phyloP scores from a whole-genome alignment of 2,888 invertebrate genomes.

The Pachymerium ferrugineum region DNA sequence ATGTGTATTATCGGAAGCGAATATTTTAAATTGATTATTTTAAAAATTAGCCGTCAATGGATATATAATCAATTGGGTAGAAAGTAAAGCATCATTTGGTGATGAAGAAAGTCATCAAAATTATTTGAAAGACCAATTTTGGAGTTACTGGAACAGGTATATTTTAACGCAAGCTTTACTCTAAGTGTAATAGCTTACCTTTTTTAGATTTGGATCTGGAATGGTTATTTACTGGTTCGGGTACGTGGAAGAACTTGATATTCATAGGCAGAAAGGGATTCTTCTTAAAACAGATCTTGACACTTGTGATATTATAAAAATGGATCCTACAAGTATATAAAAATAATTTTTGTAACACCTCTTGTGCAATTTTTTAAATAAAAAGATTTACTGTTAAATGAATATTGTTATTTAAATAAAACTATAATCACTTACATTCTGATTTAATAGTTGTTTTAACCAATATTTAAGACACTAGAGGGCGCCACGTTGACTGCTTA shows the following conservation, averaged over 20 bases:
- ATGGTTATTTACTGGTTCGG: conserved; percentile 96
- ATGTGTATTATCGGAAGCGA: conserved; percentile 31
- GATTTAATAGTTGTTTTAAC: too few species aligned
- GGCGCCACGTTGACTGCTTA: too few species aligned
- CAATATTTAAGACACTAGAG: too few species aligned
- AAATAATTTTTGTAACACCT: background rate
- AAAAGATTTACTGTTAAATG: too few species aligned
- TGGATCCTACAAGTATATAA: conserved; percentile 25
- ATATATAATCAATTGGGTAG: conserved; percentile 87
- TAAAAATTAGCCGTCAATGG: conserved; percentile 62
- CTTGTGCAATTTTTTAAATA: too few species aligned
- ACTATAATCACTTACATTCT: too few species aligned
- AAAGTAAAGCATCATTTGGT: conserved; percentile 93
- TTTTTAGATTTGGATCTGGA: conserved; percentile 76
- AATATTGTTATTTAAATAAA: too few species aligned
- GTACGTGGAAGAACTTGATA: conserved; percentile 52
- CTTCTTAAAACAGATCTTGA: conserved; percentile 43
- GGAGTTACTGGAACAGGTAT: conserved; percentile 79
- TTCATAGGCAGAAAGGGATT: conserved; percentile 44
- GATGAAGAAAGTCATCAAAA: conserved; percentile 72
- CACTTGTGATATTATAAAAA: conserved; percentile 39
- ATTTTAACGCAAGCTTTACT: background rate
- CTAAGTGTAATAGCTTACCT: background rate
- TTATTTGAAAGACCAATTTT: conserved; percentile 76
- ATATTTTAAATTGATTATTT: background rate